Base-by-base conservation (phyloP, 2,888 invertebrate species). In the Drosophila buzzatii region DNA sequence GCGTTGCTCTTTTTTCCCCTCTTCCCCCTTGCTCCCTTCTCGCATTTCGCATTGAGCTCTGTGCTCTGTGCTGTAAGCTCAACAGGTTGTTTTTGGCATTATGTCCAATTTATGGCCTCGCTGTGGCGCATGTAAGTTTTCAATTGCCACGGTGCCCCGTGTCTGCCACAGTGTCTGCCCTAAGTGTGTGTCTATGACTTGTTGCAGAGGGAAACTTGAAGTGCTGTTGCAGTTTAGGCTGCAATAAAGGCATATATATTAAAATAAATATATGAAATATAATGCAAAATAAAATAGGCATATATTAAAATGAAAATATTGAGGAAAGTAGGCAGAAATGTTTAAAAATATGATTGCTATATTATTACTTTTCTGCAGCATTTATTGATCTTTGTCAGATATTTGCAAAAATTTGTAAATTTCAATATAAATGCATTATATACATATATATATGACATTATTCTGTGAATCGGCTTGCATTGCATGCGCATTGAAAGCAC, bases 71-170 rank as follows among this genome's bases (percentile, higher is more conserved):
- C 27, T 44, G 20, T 33, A 20, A 37, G 47, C 62, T 66, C 81
- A 79, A 89, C 90, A 90, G 81, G 85, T 85, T 80, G 82, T 6
- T 58, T 33, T 14, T 61, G 56, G 47, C 59, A 70, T 72, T 82
- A 62, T 55, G 72, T 60, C 59, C 83, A 88, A 72, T 82, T 89
- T 80, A 74, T 74, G 86, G 79, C 66, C 62, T 65, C 71, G 14
- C 42, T 39, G 49, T 10, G 18, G 42, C 1, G 52, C 42, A 47
- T 27, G 37, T 51, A 64, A 64, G 68, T 63, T 58, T 68, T 70
- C 72, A 70, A 62, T 70, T 70, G 45, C 70, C 70, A 56, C 14
- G 18, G 61, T 20, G 59, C 56, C 55, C 39, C 47, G 23, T 23
- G n/a, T n/a, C n/a, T n/a, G n/a, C n/a, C 8, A 51, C 66, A 47